Evolutionary conservation across 2,797 vertebrate species (phyloP).

Genomic region (Halcyon badia): DNA sequence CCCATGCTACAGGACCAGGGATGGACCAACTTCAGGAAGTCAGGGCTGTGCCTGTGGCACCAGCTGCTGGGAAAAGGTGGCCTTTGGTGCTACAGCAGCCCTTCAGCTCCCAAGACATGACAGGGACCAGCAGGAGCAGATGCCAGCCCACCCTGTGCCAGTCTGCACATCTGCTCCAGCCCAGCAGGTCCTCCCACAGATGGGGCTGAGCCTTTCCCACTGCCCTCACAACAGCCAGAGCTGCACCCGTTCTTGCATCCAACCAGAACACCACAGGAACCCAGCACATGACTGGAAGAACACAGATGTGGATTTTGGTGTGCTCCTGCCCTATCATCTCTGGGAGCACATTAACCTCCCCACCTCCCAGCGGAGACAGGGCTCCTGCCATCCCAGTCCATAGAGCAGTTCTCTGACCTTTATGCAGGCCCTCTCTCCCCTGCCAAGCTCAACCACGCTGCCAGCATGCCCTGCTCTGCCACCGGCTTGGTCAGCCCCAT

Average conservation of each 20-base stretch:
- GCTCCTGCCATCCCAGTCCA: background rate
- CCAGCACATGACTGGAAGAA: rapidly evolving
- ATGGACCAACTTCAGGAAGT: background rate
- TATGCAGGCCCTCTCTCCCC: background rate
- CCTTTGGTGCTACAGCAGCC: background rate
- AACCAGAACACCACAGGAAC: background rate
- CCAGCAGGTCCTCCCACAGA: background rate
- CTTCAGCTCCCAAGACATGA: too few species aligned
- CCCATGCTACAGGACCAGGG: background rate
- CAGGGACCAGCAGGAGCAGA: background rate
- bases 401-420: background rate
- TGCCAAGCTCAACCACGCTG: rapidly evolving
- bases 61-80: background rate
- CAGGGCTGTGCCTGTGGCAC: background rate
- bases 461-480: background rate
- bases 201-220: background rate
- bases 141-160: too few species aligned
- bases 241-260: background rate
- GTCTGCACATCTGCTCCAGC: background rate
- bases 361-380: background rate
- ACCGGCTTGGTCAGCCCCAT: background rate
- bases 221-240: background rate
- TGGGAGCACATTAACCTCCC: background rate
- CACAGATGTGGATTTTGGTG: background rate
- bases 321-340: background rate